phyloP scores from a whole-genome alignment of 2,888 invertebrate species.

The Ethmia dodecea region DNA sequence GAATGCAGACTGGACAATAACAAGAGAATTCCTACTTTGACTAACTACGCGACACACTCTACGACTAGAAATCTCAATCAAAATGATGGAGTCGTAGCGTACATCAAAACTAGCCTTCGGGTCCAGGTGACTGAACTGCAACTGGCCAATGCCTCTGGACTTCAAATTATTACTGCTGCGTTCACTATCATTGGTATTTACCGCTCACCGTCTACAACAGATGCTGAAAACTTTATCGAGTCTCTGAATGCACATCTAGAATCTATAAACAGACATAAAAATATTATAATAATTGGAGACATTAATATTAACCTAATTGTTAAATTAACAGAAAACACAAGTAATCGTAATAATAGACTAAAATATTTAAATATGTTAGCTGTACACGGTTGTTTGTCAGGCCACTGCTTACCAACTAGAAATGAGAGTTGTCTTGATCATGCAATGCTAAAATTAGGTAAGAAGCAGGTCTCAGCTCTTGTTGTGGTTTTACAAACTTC shows the following conservation, averaged over 20 bases:
- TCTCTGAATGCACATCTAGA: constrained; percentile 11
- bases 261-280: constrained; percentile 3
- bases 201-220: constrained; percentile 15
- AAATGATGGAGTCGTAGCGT: constrained; percentile 12
- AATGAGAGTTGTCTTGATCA: constrained; percentile 7
- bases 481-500: constrained; percentile 1
- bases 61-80: constrained; percentile 6
- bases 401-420: constrained; percentile 4
- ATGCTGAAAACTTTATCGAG: constrained; percentile 12
- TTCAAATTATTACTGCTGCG: constrained; percentile 1
- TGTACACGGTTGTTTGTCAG: constrained; percentile 5
- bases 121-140: background rate
- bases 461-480: background rate
- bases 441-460: constrained; percentile 6
- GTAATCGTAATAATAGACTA: too few species aligned
- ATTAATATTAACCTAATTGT: constrained; percentile 18
- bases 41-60: background rate
- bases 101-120: background rate
- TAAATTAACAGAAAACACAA: too few species aligned
- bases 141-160: background rate
- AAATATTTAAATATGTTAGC: constrained; percentile 5
- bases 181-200: constrained; percentile 12
- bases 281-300: constrained; percentile 17
- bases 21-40: background rate
- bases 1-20: background rate